Base-by-base conservation (phyloP, 2,888 invertebrate genomes). In the Odontocolon sp. region DNA sequence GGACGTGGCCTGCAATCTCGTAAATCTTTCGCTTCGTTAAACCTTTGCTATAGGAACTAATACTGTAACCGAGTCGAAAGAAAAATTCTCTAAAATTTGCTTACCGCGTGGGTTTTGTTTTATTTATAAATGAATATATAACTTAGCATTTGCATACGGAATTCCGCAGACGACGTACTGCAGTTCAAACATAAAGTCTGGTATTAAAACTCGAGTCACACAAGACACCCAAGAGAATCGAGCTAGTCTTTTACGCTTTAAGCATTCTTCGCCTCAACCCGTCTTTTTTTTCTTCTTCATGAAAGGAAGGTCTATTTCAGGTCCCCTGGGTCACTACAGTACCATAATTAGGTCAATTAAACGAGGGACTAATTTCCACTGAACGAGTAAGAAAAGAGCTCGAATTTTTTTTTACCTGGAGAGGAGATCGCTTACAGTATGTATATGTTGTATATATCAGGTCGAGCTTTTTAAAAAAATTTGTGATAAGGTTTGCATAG, bases 171-270 rank as follows among this genome's bases (percentile, higher is more conserved):
- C n/a, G 11, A n/a, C 26, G n/a, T 50, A 4, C 40, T 31, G 33
- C 50, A 47, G 64, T 50, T 28, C 21, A 56, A 56, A 61, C 38
- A 57, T 31, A 64, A 64, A 71, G 47, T 47, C 47, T 36, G 28
- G 38, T 23, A 47, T 72, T 57, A 72, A 57, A 57, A 72, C 28
- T 9, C 71, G 21, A 36, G 57, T 72, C 54, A 57, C 63, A 52
- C 40, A 36, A 38, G 57, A 72, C 38, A 57, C 64, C 14, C 54
- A 3, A 26, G 64, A 40, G 64, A 64, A 50, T 56, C 8, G 28
- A 38, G 47, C 9, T 38, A 33, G 38, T 52, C 36, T 28, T 50
- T 40, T 61, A 11, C 40, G 56, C 31, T 47, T 71, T 64, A 54
- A 54, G 33, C 33, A 54, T 54, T 33, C 54, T 9, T n/a, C 54